Base-by-base conservation (phyloP, 1,140 invertebrate genomes). In the Phocides pigmalion region DNA sequence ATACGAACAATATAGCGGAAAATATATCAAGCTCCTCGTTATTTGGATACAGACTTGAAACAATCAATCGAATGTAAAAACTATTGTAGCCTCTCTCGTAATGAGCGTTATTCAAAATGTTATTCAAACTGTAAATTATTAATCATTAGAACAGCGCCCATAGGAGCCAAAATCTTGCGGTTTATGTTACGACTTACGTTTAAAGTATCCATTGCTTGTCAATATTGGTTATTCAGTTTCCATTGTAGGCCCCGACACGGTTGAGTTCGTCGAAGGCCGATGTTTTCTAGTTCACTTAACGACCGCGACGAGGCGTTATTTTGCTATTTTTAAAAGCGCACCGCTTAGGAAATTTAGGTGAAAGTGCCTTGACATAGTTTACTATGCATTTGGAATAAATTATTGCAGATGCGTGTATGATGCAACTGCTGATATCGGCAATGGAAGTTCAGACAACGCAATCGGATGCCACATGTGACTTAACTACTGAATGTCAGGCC, bases 391-490 rank as follows among this genome's bases (percentile, higher is more conserved):
- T 49, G 42, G 32, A 64, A 20, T 22, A 51, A 20, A 64, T 28
- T 20, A 32, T 81, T 81, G 41, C 62, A 90, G 87, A 90, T 66
- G 86, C 84, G 6, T 90, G 87, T 47, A 89, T 77, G 41, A 90
- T 90, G 87, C 84, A 90, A 56, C 35, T 90, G 16, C 64, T 90
- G 5, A 85, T 90, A 78, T 82, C 86, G 2, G 83, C 86, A 0
- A 87, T 89, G 83, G 87, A 90, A 63, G 67, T 72, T 2, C 87
- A 90, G 44, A 90, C 82, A 0, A 76, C 73, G 12, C 78, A 85
- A 64, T 54, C 68, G 0, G 87, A 89, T 1, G 84, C 72, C 5
- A 32, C 75, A 9, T 90, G 87, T 54, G 86, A 90, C 32, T 19
- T 90, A 35, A 75, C 77, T 0, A 74, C 87, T 0, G 87, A 90